Base-by-base conservation (phyloP, 2,888 invertebrate species). In the Anarsia innoxiella region DNA sequence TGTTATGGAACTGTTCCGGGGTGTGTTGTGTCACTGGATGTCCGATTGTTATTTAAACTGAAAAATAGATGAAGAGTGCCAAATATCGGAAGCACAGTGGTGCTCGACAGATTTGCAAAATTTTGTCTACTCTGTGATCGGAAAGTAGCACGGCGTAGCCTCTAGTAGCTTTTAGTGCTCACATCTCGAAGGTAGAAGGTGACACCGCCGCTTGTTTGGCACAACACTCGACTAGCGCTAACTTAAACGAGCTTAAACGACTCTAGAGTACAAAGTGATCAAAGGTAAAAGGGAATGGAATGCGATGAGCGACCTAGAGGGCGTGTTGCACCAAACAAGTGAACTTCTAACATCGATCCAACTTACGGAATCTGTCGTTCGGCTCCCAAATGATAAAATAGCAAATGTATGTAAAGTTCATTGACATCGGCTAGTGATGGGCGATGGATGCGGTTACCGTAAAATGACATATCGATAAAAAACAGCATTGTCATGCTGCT, bases 381-480 rank as follows among this genome's bases (percentile, higher is more conserved):
- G 80, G 82, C 82, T 73, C 73, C 79, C 72, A 83, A 83, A 83
- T 80, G 82, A 82, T 82, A 82, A 80, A 79, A 59, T 74, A 74
- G 77, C 79, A 59, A 64, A 71, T 69, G 71, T 64, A 59, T 45
- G 36, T 45, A 56, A 56, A 54, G 55, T 59, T 56, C 32, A 13
- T 49, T 40, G 53, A 51, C 53, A 62, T 19, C 25, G 25, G 2
- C n/a, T 3, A 9, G n/a, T 25, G 25, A 25, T 25, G 25, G 25
- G n/a, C 6, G 25, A 30, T 66, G 65, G 56, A 58, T 59, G 59
- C 42, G 41, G 42, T 42, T 47, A 52, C 48, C 43, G 50, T 49
- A 53, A 51, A 51, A 53, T 52, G 49, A 54, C 41, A 45, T 47
- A 49, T 48, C 41, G 36, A 51, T 52, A 53, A 51, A 46, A 47